Base-by-base conservation (phyloP, 2,113 vertebrate species). In the Neotoma lepida region DNA sequence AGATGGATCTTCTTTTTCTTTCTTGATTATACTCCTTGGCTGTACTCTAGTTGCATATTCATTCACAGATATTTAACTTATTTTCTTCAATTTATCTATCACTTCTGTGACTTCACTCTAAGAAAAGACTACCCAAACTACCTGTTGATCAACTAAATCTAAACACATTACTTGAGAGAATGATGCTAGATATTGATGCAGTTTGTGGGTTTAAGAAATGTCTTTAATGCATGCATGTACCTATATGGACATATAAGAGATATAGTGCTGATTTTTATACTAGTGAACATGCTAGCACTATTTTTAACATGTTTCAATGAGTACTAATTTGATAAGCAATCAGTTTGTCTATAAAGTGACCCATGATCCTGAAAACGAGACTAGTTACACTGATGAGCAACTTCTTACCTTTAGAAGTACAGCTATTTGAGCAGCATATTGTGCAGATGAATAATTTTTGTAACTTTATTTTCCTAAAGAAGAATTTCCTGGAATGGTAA, bases 311-410 rank as follows among this genome's bases (percentile, higher is more conserved):
- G 17, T 87, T 6, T 46, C 68, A 2, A 33, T 84, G 35, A 92
- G 46, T 87, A 90, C 51, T 78, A 44, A 92, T 90, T 78, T 92
- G 39, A 92, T 74, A 78, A 97, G 14, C 58, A 88, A 94, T 9
- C 5, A 78, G 9, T 93, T 89, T 94, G 24, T 13, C 35, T 44
- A 89, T 10, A 90, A 41, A 86, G 30, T 91, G 39, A 80, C 26
- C 6, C n/a, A 54, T 81, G 35, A 70, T 39, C 58, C 46, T 58
- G 35, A 77, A 51, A 82, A 95, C 73, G 18, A 49, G 30, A 18
- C 49, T 70, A 56, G 64, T 94, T 95, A 49, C 35, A 9, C n/a
- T 81, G 13, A 90, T 68, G 12, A 22, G 5, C 18, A 71, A 78
- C 30, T 22, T 58, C 30, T 94, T 90, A 56, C 35, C 13, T 82